phyloP scores from a whole-genome alignment of 1,140 invertebrate genomes.

The Platyscapa corneri region DNA sequence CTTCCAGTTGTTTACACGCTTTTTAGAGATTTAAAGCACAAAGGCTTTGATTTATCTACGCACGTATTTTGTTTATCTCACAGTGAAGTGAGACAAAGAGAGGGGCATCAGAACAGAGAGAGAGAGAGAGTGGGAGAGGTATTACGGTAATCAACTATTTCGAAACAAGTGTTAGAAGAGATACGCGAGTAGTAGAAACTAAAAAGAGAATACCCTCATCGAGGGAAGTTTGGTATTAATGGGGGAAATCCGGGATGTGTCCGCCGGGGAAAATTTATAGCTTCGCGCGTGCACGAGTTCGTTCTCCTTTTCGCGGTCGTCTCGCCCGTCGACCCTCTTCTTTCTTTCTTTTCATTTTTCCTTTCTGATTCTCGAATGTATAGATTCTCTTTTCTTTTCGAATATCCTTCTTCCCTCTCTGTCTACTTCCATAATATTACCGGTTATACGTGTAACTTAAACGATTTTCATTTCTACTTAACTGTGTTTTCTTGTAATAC shows the following conservation, averaged over 20 bases:
- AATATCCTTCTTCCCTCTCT: neutral
- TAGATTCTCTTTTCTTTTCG: neutral
- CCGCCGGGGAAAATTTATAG: conserved; percentile 59
- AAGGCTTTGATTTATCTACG: conserved; percentile 41
- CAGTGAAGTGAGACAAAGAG: neutral
- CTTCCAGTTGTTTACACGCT: conserved; percentile 33
- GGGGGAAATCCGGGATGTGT: conserved; percentile 64
- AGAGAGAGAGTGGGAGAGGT: conserved; percentile 16
- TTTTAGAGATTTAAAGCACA: conserved; percentile 43
- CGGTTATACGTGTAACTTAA: too few species aligned
- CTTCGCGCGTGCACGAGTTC: conserved; percentile 19
- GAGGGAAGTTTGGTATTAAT: conserved; percentile 64
- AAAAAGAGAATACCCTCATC: conserved; percentile 56
- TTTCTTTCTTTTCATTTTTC: conserved; percentile 35
- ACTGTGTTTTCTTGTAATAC: neutral
- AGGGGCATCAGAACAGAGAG: neutral
- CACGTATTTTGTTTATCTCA: conserved; percentile 43
- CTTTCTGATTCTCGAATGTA: neutral
- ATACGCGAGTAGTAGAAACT: conserved; percentile 18
- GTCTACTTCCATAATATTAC: neutral
- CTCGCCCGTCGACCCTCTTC: conserved; percentile 27
- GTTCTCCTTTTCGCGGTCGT: conserved; percentile 46
- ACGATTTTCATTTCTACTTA: neutral
- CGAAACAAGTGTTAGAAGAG: conserved; percentile 46
- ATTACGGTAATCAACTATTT: conserved; percentile 51